Base-by-base conservation (phyloP, 1,140 invertebrate species). In the Cyclargus thomasi region DNA sequence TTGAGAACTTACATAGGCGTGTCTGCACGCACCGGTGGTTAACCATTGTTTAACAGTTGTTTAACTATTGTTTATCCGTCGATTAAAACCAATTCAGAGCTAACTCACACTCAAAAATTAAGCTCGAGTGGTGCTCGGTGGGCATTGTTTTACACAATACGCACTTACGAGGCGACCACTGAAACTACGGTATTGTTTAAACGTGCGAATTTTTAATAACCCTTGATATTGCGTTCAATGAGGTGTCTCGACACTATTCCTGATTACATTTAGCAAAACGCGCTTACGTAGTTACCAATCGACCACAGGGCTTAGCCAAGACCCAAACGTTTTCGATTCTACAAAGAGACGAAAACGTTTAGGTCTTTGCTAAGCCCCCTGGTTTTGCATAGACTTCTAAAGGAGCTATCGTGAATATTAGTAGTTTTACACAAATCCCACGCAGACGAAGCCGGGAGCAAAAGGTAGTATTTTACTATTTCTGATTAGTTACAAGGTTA, bases 41-140 rank as follows among this genome's bases (percentile, higher is more conserved):
- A 73, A 81, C 77, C 81, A 47, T 47, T 47, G 39, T 47, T 47
- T 47, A 47, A 47, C 39, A 47, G 39, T 47, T 47, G 39, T 47
- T 47, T 47, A 47, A 47, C 39, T 72, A 88, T 90, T 90, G 87
- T 90, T 87, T 88, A 88, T 88, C 84, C 86, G 84, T 86, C 85
- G 87, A 88, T 90, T 89, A 88, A 83, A 85, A 82, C 82, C 83
- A 85, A 86, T 88, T 87, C 82, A 85, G 53, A 88, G 88, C 85
- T 90, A 90, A 88, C 85, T 85, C 85, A 80, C 85, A 84, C 85
- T 90, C 83, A 73, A 86, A 88, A 89, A 88, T 88, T 88, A 88
- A 90, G 80, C 85, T 88, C 73, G 79, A 88, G 83, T 86, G 80
- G 81, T 82, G 73, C 76, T 82, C 75, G 69, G 80, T 72, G 74